phyloP scores from a whole-genome alignment of 2,113 vertebrate species.

The Brachypodius melanocephalos region DNA sequence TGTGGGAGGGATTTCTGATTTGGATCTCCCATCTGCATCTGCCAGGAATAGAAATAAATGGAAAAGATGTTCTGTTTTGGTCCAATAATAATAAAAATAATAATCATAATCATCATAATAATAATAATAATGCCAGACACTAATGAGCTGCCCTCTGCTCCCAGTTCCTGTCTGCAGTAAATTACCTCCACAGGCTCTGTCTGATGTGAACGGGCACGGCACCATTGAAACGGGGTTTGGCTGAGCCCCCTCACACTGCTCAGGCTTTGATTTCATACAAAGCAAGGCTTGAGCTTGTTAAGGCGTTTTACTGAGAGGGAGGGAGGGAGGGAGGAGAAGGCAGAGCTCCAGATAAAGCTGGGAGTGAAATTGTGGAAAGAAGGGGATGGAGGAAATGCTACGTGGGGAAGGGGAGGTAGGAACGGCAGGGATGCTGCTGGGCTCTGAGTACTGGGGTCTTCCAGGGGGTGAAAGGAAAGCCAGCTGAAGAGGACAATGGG shows the following conservation, averaged over 20 bases:
- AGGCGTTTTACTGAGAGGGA: background rate
- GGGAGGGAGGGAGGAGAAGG: background rate
- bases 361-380: background rate
- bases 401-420: accelerated
- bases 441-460: accelerated
- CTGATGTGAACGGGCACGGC: background rate
- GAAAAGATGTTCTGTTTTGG: conserved; percentile 3
- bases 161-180: conserved; percentile 21
- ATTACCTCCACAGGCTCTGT: conserved; percentile 20
- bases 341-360: background rate
- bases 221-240: conserved; percentile 6
- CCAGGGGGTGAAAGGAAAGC: background rate
- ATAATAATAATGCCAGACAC: conserved; percentile 28
- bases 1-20: background rate
- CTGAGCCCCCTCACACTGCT: background rate
- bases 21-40: background rate
- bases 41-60: background rate
- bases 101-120: background rate
- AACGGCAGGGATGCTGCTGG: background rate
- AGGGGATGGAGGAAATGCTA: accelerated
- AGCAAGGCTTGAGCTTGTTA: background rate
- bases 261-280: background rate
- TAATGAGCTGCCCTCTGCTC: conserved; percentile 46
- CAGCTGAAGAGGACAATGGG: background rate
- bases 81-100: conserved; percentile 14